Percentiles rank a stretch among this genome's conserved stretches.
Evolutionary conservation across 2,888 invertebrate species (phyloP).

Genomic region (Orchesellides sinensis): DNA sequence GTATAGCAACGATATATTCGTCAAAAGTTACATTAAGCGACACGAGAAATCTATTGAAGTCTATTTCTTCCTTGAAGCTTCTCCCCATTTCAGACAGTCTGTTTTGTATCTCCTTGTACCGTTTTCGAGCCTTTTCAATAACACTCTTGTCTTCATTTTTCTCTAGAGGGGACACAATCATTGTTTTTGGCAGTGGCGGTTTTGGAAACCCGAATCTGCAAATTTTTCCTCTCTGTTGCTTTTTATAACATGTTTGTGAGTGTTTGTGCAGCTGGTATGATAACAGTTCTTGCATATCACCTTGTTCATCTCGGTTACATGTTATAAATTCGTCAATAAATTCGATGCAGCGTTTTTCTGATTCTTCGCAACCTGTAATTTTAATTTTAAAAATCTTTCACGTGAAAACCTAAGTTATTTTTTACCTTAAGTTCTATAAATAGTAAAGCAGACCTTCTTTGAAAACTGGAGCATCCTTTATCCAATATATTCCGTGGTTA

Average conservation of each 20-base stretch:
- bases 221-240: neutral
- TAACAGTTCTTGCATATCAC: neutral
- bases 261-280: constrained; percentile 25
- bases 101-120: too few species aligned
- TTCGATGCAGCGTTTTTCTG: neutral
- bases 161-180: constrained; percentile 1
- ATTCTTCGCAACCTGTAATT: too few species aligned
- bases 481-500: constrained; percentile 50
- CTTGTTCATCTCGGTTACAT: neutral
- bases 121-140: constrained; percentile 10
- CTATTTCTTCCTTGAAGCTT: neutral
- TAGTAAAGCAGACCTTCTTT: too few species aligned
- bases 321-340: constrained; percentile 31
- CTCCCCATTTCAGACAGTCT: neutral
- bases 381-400: too few species aligned
- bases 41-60: neutral
- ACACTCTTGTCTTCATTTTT: neutral
- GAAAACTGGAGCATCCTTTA: constrained; percentile 37
- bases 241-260: constrained; percentile 19
- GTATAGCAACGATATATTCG: constrained; percentile 63
- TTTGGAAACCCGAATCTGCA: constrained; percentile 41
- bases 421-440: too few species aligned
- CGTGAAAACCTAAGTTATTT: too few species aligned
- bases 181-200: constrained; percentile 10
- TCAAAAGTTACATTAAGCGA: neutral